Base-by-base conservation (phyloP, 2,888 invertebrate genomes). In the Agonopterix heracliana region DNA sequence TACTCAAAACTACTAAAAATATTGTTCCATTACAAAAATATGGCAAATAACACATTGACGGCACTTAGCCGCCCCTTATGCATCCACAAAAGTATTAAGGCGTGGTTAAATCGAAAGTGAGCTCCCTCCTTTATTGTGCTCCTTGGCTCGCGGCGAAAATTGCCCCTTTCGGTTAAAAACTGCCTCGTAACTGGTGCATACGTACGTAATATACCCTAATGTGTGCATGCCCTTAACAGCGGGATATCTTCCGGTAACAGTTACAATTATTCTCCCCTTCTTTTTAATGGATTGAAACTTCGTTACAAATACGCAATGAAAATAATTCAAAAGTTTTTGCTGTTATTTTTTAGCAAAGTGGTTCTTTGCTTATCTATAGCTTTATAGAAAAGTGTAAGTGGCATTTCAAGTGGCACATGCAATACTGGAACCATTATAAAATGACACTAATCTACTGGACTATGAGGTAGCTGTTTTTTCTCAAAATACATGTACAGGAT, bases 191-290 rank as follows among this genome's bases (percentile, higher is more conserved):
- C 78, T 73, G 74, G 71, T 73, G 74, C 80, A 75, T 75, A 74
- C 75, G 72, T 76, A 71, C 64, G 70, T 74, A 77, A 74, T 77
- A 71, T 69, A 74, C 74, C 61, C 63, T 74, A 75, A 77, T 77
- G 69, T 73, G 70, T 61, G 68, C 66, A 58, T 64, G 71, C 66
- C 62, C 63, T 64, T 60, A 76, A 50, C 80, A 70, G 77, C 81
- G 72, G 77, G 81, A 78, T 73, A 76, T 79, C 81, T 82, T 81
- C 81, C 82, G 78, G 77, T 61, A 54, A 62, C 63, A 59, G 56
- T 60, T 60, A 64, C 58, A 62, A 55, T 52, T 55, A 49, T 48
- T 50, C 47, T 26, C 47, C 53, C 50, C 48, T 48, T 35, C n/a
- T 34, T 48, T 40, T 43, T 38, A 38, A 43, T 49, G 17, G 8